phyloP scores from a whole-genome alignment of 1,140 invertebrate species.

The Palaemon carinicauda region DNA sequence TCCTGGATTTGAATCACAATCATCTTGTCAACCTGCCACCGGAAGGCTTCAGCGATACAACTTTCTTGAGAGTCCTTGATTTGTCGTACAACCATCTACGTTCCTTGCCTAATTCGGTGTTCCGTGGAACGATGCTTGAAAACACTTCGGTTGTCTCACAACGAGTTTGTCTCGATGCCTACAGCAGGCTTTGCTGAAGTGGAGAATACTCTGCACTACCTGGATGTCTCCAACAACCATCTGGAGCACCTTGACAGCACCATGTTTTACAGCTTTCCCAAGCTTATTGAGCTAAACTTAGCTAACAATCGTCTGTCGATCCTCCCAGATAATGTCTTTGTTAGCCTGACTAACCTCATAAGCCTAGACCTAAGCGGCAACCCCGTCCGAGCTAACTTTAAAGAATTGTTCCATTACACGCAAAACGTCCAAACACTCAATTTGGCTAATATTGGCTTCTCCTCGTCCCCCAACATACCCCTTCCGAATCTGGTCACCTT shows the following conservation, averaged over 20 bases:
- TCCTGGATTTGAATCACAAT: slow-evolving; percentile 82
- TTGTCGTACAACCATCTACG: slow-evolving; percentile 79
- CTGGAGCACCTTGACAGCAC: slow-evolving; percentile 88
- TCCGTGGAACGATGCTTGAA: slow-evolving; percentile 80
- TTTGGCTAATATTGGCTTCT: slow-evolving; percentile 78
- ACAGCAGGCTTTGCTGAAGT: slow-evolving; percentile 59
- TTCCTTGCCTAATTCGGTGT: slow-evolving; percentile 80
- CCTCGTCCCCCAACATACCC: slow-evolving; percentile 76
- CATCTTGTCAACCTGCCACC: slow-evolving; percentile 77
- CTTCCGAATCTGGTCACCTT: slow-evolving; percentile 76
- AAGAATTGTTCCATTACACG: slow-evolving; percentile 87
- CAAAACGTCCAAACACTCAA: slow-evolving; percentile 79
- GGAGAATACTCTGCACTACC: slow-evolving; percentile 58
- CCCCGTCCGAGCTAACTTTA: slow-evolving; percentile 83
- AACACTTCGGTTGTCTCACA: slow-evolving; percentile 80
- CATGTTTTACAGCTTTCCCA: slow-evolving; percentile 83
- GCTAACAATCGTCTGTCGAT: slow-evolving; percentile 83
- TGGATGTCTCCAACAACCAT: slow-evolving; percentile 65
- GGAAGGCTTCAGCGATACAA: slow-evolving; percentile 83
- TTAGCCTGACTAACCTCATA: slow-evolving; percentile 76
- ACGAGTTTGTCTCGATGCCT: slow-evolving; percentile 77
- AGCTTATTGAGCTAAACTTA: slow-evolving; percentile 80
- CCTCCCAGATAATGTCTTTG: slow-evolving; percentile 88
- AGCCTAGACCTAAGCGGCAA: slow-evolving; percentile 83
- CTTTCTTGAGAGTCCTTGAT: slow-evolving; percentile 78